A percentile compares a stretch with the other conserved stretches of the same genome.
Conservation (phyloP, 2,113 vertebrate species). For the Megaceryle maxima region DNA sequence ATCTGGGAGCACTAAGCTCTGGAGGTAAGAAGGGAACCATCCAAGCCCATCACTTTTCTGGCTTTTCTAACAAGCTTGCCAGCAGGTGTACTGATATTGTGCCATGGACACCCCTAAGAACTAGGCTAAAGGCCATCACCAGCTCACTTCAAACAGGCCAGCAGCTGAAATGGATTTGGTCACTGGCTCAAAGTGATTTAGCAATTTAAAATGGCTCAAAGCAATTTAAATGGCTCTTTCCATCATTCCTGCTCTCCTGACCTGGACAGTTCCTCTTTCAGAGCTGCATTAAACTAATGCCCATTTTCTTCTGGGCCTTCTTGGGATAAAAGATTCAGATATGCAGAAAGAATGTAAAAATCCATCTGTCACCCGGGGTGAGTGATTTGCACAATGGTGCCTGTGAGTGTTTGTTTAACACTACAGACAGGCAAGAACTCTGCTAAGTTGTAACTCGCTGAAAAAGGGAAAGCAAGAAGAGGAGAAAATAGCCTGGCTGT, state of each 20-base stretch:
- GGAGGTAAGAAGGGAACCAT: neutral
- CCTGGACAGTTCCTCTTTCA: conserved; percentile 42
- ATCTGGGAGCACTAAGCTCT: neutral
- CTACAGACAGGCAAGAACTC: neutral
- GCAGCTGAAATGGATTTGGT: conserved; percentile 53
- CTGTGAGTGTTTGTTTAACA: conserved; percentile 8
- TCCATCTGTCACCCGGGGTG: conserved; percentile 10
- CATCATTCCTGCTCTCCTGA: neutral
- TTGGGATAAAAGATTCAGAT: conserved; percentile 56
- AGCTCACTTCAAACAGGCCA: conserved; percentile 43
- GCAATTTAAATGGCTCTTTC: conserved; percentile 13
- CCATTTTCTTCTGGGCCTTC: conserved; percentile 34
- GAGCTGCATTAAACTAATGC: conserved; percentile 51
- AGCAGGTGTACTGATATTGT: neutral
- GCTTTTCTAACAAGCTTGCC: neutral
- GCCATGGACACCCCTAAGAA: neutral
- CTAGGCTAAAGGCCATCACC: neutral
- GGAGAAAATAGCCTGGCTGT: neutral
- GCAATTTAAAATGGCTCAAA: neutral
- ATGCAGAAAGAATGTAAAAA: conserved; percentile 67
- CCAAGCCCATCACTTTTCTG: neutral
- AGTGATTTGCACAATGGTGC: conserved; percentile 14
- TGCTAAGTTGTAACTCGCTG: neutral
- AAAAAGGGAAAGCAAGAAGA: conserved; percentile 17
- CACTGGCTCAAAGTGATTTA: conserved; percentile 31